phyloP scores from a whole-genome alignment of 1,140 invertebrate species.

The Drosophila melanica region DNA sequence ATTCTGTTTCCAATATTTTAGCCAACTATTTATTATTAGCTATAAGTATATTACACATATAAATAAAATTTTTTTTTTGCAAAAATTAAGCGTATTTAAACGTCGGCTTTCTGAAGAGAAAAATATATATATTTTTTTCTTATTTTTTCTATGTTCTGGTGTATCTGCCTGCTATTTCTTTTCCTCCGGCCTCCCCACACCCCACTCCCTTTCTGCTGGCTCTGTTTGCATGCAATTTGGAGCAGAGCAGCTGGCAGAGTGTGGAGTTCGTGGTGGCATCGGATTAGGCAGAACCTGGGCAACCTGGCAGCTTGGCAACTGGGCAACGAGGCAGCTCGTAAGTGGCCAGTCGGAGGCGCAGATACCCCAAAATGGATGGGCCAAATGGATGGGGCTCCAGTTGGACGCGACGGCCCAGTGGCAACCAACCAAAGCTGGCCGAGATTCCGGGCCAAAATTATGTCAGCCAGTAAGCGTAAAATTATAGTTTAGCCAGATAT shows the following conservation, averaged over 20 bases:
- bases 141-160: neutral
- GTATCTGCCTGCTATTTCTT: neutral
- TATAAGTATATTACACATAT: no score
- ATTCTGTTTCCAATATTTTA: no score
- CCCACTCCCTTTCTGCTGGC: neutral
- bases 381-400: constrained; percentile 4
- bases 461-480: constrained; percentile 3
- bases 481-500: constrained; percentile 16
- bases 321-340: constrained; percentile 2
- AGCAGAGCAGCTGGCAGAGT: constrained; percentile 1
- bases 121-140: no score
- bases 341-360: constrained; percentile 7
- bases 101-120: no score
- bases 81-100: no score
- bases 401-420: neutral
- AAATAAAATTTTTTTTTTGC: no score
- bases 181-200: neutral
- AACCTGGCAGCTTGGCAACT: constrained; percentile 5
- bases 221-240: neutral
- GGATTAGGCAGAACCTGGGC: constrained; percentile 5
- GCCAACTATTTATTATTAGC: no score
- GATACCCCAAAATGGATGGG: constrained; percentile 19
- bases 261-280: neutral
- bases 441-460: neutral
- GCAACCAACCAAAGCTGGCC: neutral